A percentile compares a stretch with the other conserved stretches of the same genome.
Conservation (phyloP, 2,888 invertebrate genomes). For the Pseudococcus jackbeardsleyi region DNA sequence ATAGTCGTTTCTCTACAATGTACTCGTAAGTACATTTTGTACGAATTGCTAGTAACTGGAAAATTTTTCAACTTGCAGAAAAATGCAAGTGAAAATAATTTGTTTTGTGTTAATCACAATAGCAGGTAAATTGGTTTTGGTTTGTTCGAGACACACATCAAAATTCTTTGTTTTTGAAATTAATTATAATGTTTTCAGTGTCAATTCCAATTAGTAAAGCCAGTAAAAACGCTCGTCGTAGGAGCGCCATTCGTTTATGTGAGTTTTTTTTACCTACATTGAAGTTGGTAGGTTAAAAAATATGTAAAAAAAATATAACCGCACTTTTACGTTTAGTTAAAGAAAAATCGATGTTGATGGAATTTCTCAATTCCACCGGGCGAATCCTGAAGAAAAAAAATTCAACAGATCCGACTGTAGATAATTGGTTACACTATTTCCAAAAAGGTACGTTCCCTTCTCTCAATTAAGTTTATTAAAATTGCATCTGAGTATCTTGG, state of each 20-base stretch:
- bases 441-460: background rate
- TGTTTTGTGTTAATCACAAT: too few species aligned
- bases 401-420: background rate
- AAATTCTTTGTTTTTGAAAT: too few species aligned
- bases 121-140: too few species aligned
- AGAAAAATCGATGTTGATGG: background rate
- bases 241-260: background rate
- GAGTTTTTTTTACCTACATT: background rate
- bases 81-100: too few species aligned
- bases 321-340: background rate
- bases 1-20: too few species aligned
- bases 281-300: background rate
- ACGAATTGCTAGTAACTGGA: too few species aligned
- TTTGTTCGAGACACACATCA: too few species aligned
- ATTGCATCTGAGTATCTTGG: background rate
- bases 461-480: background rate
- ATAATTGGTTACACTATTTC: background rate
- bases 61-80: too few species aligned
- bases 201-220: background rate
- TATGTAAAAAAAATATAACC: background rate
- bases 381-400: background rate
- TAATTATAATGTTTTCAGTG: background rate
- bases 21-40: too few species aligned
- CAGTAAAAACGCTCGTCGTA: background rate
- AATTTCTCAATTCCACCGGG: background rate